Conservation (phyloP, 2,888 invertebrate species). For the Xestia rhomboidea region DNA sequence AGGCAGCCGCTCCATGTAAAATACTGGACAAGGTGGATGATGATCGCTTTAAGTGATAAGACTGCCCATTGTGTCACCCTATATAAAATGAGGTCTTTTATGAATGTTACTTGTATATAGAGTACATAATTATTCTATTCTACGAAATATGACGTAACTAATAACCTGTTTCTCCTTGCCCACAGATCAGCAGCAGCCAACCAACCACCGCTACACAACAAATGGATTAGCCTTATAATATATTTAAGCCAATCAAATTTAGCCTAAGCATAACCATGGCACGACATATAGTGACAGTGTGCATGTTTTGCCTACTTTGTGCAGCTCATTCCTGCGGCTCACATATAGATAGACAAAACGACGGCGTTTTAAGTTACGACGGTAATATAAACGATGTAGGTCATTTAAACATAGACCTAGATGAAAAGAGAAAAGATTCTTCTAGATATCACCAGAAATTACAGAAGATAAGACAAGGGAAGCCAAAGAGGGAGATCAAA, state of each 20-base stretch:
- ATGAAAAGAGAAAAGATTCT: conserved; percentile 72
- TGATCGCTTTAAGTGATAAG: too few species aligned
- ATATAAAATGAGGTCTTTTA: too few species aligned
- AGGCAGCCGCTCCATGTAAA: background rate
- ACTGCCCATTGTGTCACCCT: too few species aligned
- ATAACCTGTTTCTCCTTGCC: conserved; percentile 62
- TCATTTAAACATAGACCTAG: conserved; percentile 72
- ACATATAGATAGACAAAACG: conserved; percentile 89
- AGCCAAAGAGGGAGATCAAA: conserved; percentile 76
- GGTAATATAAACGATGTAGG: conserved; percentile 69
- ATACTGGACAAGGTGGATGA: background rate
- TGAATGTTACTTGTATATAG: too few species aligned
- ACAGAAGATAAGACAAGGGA: conserved; percentile 75
- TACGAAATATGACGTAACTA: background rate
- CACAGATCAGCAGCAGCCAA: conserved; percentile 71
- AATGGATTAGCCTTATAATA: conserved; percentile 68
- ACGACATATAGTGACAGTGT: conserved; percentile 93
- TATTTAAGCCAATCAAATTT: conserved; percentile 67
- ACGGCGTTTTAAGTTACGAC: conserved; percentile 74
- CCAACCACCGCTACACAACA: conserved; percentile 46
- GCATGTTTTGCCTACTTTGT: conserved; percentile 95
- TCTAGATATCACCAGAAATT: conserved; percentile 78
- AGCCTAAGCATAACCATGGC: conserved; percentile 80
- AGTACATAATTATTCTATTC: too few species aligned
- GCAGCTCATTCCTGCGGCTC: conserved; percentile 95